Base-by-base conservation (phyloP, 2,888 invertebrate species). In the Dicycla oo region DNA sequence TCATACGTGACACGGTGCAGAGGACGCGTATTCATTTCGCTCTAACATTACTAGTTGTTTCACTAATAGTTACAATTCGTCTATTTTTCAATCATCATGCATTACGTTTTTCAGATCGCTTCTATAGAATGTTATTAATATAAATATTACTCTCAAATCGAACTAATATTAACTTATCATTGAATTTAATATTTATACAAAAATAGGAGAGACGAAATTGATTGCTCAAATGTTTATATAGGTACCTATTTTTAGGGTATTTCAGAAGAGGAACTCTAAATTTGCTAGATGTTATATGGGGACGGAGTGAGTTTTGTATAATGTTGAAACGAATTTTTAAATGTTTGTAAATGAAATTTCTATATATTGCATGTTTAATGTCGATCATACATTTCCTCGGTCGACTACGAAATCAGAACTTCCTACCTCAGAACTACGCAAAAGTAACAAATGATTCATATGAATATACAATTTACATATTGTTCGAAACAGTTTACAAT, bases 181-280 rank as follows among this genome's bases (percentile, higher is more conserved):
- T 93, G 94, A 94, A 94, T 93, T 94, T 93, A 93, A 94, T 95
- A 95, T 94, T 94, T 94, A 94, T 94, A 95, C 93, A 94, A 92
- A 91, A 94, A 93, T 94, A 92, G 94, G 93, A 93, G 94, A 94
- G 94, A 94, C 93, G 95, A 93, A 95, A 95, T 94, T 91, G 94
- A 95, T 96, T 96, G 95, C 95, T 96, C 95, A 96, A 96, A 96
- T 94, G 94, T 95, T 95, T 95, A 95, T 95, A 95, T 95, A 93
- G 87, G 90, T 92, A 93, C 93, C 93, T 94, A 95, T 95, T 92
- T 95, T 94, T 95, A 95, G 93, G 93, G 92, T 93, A 94, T 92
- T 94, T 92, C 94, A 93, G 92, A 94, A 92, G 93, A 90, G 93
- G 91, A 93, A 94, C 93, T 92, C 92, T 93, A 94, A 93, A 94